Evolutionary conservation across 2,888 invertebrate species (phyloP).

Genomic region (Athrips mouffetella): DNA sequence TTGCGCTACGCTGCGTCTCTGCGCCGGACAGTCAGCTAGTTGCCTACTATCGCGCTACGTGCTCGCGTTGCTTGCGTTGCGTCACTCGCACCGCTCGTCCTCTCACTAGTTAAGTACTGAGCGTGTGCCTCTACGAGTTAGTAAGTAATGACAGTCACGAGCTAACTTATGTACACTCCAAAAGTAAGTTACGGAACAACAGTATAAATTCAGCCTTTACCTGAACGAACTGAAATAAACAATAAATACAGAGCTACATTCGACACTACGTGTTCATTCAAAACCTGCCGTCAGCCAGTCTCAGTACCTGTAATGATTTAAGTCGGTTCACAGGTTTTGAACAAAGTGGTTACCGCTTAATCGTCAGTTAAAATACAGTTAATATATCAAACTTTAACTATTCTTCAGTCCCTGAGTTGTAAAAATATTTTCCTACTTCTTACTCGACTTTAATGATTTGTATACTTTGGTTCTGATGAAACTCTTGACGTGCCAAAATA

Average conservation of each 20-base stretch:
- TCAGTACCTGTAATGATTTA: conserved; percentile 65
- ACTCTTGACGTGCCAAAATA: conserved; percentile 77
- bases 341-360: conserved; percentile 69
- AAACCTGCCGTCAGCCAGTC: conserved; percentile 70
- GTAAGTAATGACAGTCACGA: conserved; percentile 37
- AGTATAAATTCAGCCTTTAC: conserved; percentile 59
- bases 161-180: conserved; percentile 54
- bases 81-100: too few species aligned
- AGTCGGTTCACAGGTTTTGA: conserved; percentile 75
- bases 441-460: conserved; percentile 77
- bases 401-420: conserved; percentile 77
- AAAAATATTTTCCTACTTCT: conserved; percentile 78
- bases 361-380: conserved; percentile 75
- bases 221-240: conserved; percentile 33
- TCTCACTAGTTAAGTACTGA: conserved; percentile 20
- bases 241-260: conserved; percentile 56
- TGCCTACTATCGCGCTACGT: conserved; percentile 26
- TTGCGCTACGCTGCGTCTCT: conserved; percentile 8
- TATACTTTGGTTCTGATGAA: conserved; percentile 79
- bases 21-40: not conserved
- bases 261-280: conserved; percentile 67
- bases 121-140: conserved; percentile 36
- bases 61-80: conserved; percentile 7
- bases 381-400: conserved; percentile 78
- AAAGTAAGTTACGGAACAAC: conserved; percentile 47